These are phyloP conservation scores for Stichodactyla mertensii DNA, from an alignment of 64 coral and sea anemone species.

Conservation along the genomic window DNA sequence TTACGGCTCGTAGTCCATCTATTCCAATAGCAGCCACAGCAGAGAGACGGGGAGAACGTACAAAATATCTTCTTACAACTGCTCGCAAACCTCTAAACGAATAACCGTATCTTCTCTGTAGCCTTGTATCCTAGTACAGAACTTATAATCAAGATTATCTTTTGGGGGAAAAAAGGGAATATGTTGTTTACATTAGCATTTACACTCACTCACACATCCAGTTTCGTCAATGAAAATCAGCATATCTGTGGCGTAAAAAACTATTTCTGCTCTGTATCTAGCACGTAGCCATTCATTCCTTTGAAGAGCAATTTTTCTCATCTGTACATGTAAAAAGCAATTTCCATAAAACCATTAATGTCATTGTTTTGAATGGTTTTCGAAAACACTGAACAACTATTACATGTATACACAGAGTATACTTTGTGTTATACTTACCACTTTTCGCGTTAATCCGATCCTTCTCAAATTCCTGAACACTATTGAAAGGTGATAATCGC, in stretches of 20 bases:
- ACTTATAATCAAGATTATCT: too few relatives aligned
- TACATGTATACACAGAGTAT: too few relatives aligned
- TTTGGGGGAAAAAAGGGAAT: too few relatives aligned
- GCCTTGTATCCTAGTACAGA: conserved; percentile 19
- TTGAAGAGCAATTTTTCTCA: conserved; percentile 38
- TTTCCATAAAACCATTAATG: too few relatives aligned
- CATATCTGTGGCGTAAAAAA: conserved; percentile 12
- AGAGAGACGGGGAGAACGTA: conserved; percentile 22
- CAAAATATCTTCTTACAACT: conserved; percentile 13
- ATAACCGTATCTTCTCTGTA: conserved; percentile 32
- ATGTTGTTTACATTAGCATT: too few relatives aligned
- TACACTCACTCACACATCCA: conserved; percentile 21
- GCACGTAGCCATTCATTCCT: conserved; percentile 27
- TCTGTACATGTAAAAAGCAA: neutral
- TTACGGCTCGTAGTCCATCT: neutral
- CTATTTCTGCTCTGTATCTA: conserved; percentile 23
- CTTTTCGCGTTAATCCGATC: neutral
- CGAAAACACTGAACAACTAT: too few relatives aligned
- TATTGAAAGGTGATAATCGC: neutral
- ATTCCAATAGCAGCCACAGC: conserved; percentile 29
- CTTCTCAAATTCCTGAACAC: neutral
- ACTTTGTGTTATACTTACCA: neutral
- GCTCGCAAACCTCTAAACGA: conserved; percentile 33
- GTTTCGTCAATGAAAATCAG: conserved; percentile 33
- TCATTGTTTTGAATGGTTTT: too few relatives aligned